phyloP scores from a whole-genome alignment of 2,113 vertebrate species.

The Epinephelus lanceolatus region DNA sequence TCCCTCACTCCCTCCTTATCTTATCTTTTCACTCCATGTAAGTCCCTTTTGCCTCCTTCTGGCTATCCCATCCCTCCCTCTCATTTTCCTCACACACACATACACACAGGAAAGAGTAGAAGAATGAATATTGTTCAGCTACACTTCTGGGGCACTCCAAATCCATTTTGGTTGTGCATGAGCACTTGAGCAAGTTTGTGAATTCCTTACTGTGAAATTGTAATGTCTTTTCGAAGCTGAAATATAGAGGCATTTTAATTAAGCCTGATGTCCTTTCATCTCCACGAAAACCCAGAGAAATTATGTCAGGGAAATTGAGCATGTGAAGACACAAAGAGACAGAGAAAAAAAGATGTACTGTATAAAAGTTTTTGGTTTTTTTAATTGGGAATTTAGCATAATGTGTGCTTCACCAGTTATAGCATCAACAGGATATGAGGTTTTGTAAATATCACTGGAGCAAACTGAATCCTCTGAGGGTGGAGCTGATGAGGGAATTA shows the following conservation, averaged over 20 bases:
- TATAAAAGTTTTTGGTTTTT: neutral
- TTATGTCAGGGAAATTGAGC: neutral
- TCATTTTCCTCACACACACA: slow-evolving; percentile 24
- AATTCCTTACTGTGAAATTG: neutral
- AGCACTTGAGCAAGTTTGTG: neutral
- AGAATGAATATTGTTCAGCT: slow-evolving; percentile 8
- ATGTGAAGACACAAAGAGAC: neutral
- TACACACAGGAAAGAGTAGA: neutral
- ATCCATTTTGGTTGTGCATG: neutral
- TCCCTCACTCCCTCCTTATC: slow-evolving; percentile 28
- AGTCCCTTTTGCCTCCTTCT: slow-evolving; percentile 23
- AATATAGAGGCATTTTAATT: slow-evolving; percentile 7
- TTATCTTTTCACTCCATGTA: slow-evolving; percentile 55
- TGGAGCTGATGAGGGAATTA: slow-evolving; percentile 24
- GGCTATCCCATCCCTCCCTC: neutral
- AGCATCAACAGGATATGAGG: neutral
- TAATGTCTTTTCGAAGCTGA: neutral
- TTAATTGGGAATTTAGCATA: neutral
- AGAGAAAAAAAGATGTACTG: neutral
- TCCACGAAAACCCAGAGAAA: neutral
- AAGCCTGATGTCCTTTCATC: neutral
- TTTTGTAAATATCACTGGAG: slow-evolving; percentile 15
- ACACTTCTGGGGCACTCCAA: neutral
- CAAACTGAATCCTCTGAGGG: neutral
- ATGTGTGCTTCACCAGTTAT: neutral